Evolutionary conservation across 2,797 vertebrate species (phyloP).

Genomic region (Lutjanus argentimaculatus): DNA sequence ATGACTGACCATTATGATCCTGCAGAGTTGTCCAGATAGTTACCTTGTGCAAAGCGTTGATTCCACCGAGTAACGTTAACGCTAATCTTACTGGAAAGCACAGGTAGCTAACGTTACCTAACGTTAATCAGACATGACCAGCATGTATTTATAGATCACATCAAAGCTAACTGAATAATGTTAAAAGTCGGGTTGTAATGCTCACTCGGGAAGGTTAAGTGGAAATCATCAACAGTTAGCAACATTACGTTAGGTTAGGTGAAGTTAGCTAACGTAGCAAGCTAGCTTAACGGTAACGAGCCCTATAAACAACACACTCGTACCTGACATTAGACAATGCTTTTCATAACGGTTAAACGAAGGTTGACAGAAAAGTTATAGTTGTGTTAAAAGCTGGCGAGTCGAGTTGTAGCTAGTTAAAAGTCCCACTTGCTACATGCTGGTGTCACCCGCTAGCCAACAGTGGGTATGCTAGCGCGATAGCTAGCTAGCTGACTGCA

Average conservation of each 20-base stretch:
- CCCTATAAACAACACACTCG: conserved; percentile 1
- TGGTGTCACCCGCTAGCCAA: conserved; percentile 48
- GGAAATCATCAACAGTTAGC: conserved; percentile 23
- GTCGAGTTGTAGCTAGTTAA: conserved; percentile 6
- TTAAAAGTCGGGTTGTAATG: background rate
- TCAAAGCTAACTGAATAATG: background rate
- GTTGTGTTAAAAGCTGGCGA: background rate
- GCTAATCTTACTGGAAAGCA: background rate
- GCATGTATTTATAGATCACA: background rate
- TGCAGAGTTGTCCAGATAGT: background rate
- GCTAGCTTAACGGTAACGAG: conserved; percentile 15
- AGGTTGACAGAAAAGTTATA: background rate
- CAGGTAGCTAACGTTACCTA: too few species aligned
- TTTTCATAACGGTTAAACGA: rapidly evolving
- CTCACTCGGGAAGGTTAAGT: conserved; percentile 6
- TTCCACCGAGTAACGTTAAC: background rate
- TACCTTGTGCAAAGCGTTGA: background rate
- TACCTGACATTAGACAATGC: background rate
- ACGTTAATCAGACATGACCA: background rate
- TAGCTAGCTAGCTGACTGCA: conserved; percentile 48
- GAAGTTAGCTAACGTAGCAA: conserved; percentile 33
- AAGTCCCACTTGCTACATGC: conserved; percentile 36
- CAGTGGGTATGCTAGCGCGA: conserved; percentile 29
- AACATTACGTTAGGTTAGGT: conserved; percentile 38
- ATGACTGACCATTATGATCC: background rate